Evolutionary conservation across 1,140 invertebrate genomes (phyloP), one percentile per base, ranked within the genome.

Genomic region (Vanessa tameamea): DNA sequence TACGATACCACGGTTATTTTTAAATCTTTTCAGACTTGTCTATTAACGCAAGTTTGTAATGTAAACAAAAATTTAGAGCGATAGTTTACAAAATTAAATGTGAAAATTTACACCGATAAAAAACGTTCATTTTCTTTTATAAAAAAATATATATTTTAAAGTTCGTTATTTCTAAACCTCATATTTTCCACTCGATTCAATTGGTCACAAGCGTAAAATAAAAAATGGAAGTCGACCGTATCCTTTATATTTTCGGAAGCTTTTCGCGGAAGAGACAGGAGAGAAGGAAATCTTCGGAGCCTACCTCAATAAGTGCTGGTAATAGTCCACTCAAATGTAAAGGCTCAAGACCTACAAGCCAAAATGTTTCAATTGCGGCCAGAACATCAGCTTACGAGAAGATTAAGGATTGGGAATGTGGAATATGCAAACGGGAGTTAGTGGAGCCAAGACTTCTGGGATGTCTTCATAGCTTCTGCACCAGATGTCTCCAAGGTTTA

Each of bases 381-480:
- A 80, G 89, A 57, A 88, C 87, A 5, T 89, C 87, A n/a, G 85
- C 84, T 0, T 88, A 87, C 43, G 84, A 83, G 53, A 83, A 77
- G 51, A 84, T 78, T 48, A 87, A 87, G 23, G 85, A 89, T 43
- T 94, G 92, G 84, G 89, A 90, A 64, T 95, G 94, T 75, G 86
- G 88, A 4, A 76, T 94, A 47, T 94, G 94, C 72, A 87, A 88
- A 67, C 88, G 87, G 59, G 88, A 91, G 74, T 82, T 93, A 71
- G 86, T 90, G 11, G 94, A 95, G 76, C 94, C 94, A 2, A 83
- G 94, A 73, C 89, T 95, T 5, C 81, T 95, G 71, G 92, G 91
- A 0, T 95, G 94, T 81, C 87, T 95, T 14, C 94, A 95, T 81
- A 94, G 93, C 31, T 94, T 94, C 84, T 95, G 94, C 78, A 93